Conservation (phyloP, 1,140 invertebrate genomes). For the Scaptomyza graminum region DNA sequence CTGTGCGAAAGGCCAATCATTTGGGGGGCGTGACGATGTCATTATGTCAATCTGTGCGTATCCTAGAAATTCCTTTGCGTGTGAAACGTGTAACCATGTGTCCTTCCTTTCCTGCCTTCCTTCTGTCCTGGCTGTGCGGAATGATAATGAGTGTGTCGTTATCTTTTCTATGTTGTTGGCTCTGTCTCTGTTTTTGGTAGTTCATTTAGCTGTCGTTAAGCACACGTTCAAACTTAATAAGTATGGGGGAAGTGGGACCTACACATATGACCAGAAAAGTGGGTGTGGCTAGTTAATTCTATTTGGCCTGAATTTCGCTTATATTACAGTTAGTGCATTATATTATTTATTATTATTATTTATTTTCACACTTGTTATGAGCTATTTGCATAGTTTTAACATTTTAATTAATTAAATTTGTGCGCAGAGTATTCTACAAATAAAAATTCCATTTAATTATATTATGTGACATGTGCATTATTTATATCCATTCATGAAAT, state of each 20-base stretch:
- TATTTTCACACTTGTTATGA: slow-evolving; percentile 30
- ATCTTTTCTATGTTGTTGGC: slow-evolving; percentile 63
- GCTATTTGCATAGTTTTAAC: slow-evolving; percentile 30
- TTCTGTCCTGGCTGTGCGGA: slow-evolving; percentile 14
- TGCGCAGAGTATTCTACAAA: slow-evolving; percentile 24
- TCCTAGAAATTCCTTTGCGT: slow-evolving; percentile 25
- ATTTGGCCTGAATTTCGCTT: slow-evolving; percentile 6
- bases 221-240: slow-evolving; percentile 75
- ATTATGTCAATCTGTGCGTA: slow-evolving; percentile 53
- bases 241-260: neutral
- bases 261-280: neutral
- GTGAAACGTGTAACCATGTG: slow-evolving; percentile 31
- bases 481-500: neutral
- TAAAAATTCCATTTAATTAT: slow-evolving; percentile 8
- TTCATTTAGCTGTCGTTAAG: slow-evolving; percentile 77
- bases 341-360: slow-evolving; percentile 20
- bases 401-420: slow-evolving; percentile 47
- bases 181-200: slow-evolving; percentile 71
- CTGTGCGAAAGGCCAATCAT: slow-evolving; percentile 55
- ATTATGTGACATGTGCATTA: slow-evolving; percentile 14
- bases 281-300: slow-evolving; percentile 8
- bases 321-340: neutral
- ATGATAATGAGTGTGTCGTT: slow-evolving; percentile 60
- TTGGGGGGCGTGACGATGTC: slow-evolving; percentile 71
- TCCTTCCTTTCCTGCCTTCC: slow-evolving; percentile 7